phyloP scores from a whole-genome alignment of 2,797 vertebrate genomes.

The Alcedo quadribrachys region DNA sequence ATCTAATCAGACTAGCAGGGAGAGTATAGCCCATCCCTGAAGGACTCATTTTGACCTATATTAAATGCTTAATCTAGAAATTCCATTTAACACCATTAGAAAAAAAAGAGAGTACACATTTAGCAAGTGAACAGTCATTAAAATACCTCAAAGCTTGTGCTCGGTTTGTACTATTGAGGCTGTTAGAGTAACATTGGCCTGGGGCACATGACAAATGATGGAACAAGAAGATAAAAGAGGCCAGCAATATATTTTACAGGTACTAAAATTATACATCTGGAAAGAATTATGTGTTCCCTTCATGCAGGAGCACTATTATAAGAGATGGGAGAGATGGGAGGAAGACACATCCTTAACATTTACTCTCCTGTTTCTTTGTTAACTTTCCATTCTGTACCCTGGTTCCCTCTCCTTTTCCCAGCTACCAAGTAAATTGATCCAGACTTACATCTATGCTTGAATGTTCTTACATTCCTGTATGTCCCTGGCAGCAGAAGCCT shows the following conservation, averaged over 20 bases:
- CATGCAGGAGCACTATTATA: not conserved
- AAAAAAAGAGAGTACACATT: not conserved
- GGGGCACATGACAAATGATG: not conserved
- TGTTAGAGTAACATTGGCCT: not conserved
- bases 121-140: constrained; percentile 2
- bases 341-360: not conserved
- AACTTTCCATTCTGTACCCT: not conserved
- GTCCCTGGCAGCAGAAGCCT: not conserved
- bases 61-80: constrained; percentile 7
- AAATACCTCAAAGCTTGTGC: not conserved
- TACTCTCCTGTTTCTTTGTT: not conserved
- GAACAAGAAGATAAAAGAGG: constrained; percentile 1
- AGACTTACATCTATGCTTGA: not conserved
- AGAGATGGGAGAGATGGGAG: not conserved
- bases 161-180: not conserved
- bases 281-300: not conserved
- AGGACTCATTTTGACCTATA: not conserved
- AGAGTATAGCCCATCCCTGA: not conserved
- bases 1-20: not conserved
- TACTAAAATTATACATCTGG: not conserved
- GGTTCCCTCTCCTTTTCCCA: not conserved
- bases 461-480: not conserved
- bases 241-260: constrained; percentile 7
- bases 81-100: not conserved
- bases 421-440: not conserved